Evolutionary conservation across 2,113 vertebrate species (phyloP), one percentile per base, ranked within the genome.

Genomic region (Chloropsis cyanopogon): DNA sequence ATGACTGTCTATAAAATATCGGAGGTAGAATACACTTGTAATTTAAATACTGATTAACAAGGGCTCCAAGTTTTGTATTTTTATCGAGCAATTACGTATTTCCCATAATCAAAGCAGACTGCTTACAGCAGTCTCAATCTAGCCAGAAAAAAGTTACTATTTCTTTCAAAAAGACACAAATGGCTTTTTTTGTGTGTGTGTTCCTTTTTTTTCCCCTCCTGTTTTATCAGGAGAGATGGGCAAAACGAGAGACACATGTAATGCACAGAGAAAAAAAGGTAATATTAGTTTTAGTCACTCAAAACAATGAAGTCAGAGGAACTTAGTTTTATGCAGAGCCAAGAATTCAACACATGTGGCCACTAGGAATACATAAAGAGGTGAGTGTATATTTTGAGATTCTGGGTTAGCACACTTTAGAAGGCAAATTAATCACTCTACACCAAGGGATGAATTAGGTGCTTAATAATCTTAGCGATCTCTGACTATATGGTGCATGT

Each of bases 341-440:
- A 88, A 94, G 75, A 85, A 81, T 82, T 82, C 68, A 92, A 22
- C 39, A 52, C 9, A 42, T 64, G 37, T 56, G 61, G 13, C 46
- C 49, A 47, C 46, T 39, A 92, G 73, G 71, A 91, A 77, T 44
- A 53, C 15, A 18, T 83, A 73, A 79, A 88, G 18, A 52, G 7
- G 37, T 16, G 76, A 91, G 26, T 29, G 59, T 88, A 47, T 66
- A 93, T 86, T 96, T 86, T 90, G 82, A 92, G 82, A 89, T 93
- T 85, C 53, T 56, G 61, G 14, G 56, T 79, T 93, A 73, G 56
- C 77, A 80, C 69, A 50, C 80, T 94, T 86, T 53, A 81, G 66
- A 94, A 90, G 71, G 39, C 35, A 77, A 88, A 95, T 98, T 93
- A 95, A 93, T 93, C 73, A 95, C 31, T 86, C 39, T 77, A 47